Conservation (phyloP, 1,140 invertebrate species). For the Ylistrum balloti region DNA sequence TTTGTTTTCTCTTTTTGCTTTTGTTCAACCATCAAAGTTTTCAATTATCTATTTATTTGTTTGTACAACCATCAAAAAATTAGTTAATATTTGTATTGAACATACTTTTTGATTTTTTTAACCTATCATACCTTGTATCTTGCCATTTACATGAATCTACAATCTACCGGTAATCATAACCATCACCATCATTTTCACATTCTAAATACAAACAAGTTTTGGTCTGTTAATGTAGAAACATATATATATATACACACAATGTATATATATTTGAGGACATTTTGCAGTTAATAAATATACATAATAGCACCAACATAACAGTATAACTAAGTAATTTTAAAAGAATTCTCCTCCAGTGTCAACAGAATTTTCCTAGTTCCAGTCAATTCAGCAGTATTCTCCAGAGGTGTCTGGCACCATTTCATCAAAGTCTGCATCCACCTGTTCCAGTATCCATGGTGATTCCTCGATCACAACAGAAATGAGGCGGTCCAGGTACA, state of each 20-base stretch:
- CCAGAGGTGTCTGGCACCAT: constrained; percentile 45
- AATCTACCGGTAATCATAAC: background rate
- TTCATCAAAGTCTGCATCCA: constrained; percentile 65
- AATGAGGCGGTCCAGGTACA: constrained; percentile 67
- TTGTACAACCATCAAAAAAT: background rate
- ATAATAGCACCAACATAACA: background rate
- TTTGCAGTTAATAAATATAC: too few species aligned
- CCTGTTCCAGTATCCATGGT: constrained; percentile 70
- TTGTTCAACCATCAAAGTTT: background rate
- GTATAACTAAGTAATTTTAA: background rate
- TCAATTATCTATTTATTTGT: too few species aligned
- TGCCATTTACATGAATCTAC: background rate
- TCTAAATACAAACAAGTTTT: background rate
- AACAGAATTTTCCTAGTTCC: background rate
- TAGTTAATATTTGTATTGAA: background rate
- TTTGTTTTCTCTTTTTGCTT: too few species aligned
- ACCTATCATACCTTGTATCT: background rate
- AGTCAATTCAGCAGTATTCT: background rate
- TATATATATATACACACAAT: background rate
- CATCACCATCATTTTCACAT: background rate
- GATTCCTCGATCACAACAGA: constrained; percentile 65
- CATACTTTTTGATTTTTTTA: too few species aligned
- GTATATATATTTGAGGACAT: background rate
- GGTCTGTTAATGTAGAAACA: background rate
- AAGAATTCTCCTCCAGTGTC: too few species aligned